phyloP scores from a whole-genome alignment of 2,113 vertebrate species.

The Entomyzon cyanotis region DNA sequence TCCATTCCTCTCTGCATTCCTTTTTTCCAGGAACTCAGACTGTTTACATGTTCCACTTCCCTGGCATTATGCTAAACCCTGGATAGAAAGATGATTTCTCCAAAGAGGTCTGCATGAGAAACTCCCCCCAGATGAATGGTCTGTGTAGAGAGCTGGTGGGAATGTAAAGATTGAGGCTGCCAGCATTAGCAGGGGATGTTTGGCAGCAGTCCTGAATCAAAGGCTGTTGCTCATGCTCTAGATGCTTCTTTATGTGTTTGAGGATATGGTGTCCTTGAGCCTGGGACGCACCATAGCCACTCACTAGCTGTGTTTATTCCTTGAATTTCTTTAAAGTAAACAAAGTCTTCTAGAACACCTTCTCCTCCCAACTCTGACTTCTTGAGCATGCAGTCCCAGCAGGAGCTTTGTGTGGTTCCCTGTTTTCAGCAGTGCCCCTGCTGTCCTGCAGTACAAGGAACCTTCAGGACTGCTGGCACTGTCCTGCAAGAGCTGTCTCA shows the following conservation, averaged over 20 bases:
- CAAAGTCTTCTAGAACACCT: not conserved
- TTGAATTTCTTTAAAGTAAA: not conserved
- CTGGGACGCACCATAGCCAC: not conserved
- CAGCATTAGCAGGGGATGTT: not conserved
- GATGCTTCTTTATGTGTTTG: not conserved
- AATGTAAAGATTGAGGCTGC: not conserved
- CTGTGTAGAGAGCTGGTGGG: not conserved
- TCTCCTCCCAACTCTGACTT: not conserved
- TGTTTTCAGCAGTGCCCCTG: not conserved
- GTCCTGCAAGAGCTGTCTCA: not conserved
- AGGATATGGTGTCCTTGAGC: not conserved
- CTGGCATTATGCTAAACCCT: constrained; percentile 15
- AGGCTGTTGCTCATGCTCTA: not conserved
- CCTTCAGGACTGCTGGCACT: not conserved
- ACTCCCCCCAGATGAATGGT: not conserved
- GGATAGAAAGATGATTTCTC: constrained; percentile 14
- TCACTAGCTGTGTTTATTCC: not conserved
- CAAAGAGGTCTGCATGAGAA: not conserved
- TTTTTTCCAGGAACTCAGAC: constrained; percentile 54
- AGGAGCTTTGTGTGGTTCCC: not conserved
- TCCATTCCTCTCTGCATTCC: constrained; percentile 73
- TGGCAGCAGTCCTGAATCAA: not conserved
- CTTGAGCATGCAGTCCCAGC: not conserved
- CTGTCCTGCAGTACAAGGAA: fast-evolving
- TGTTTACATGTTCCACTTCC: constrained; percentile 67